Evolutionary conservation across 2,888 invertebrate species (phyloP), one percentile per base, ranked within the genome.

Genomic region (Criorhina ranunculi): DNA sequence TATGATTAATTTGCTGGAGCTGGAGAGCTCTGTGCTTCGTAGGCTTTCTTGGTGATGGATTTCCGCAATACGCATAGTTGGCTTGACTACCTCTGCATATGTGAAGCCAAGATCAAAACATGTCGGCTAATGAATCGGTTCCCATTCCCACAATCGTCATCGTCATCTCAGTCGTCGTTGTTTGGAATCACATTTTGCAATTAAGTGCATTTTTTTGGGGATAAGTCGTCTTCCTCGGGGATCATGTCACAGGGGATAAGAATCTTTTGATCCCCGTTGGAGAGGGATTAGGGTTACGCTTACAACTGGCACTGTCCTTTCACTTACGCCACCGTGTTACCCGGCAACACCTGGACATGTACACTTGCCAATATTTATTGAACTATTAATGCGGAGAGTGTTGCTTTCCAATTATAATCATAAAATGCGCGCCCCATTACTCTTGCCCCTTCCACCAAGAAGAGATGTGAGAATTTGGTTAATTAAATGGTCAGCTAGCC

Each of bases 401-500:
- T 64, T 80, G 80, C 80, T 85, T 85, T 85, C 85, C 80, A 85
- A 85, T 85, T 85, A 85, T 80, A 85, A 80, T 85, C 85, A 85
- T 85, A 66, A 85, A 85, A 85, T 80, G 80, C 62, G 75, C 75
- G 85, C 75, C 53, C 66, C 76, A 76, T 70, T 76, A 76, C 12
- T 4, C n/a, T n/a, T 44, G 7, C 19, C 62, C 49, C 44, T 24
- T 11, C 29, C 11, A 1, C 9, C 12, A 0, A 3, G 81, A 44
- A 12, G 55, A 42, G 66, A 85, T 85, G 85, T 85, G 85, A 80
- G 85, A 85, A 85, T 85, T 85, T 80, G 85, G 80, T 85, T 85
- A 85, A 85, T 85, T 85, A 85, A 85, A 85, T 70, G 85, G 80
- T 85, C 85, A 85, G 76, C 75, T 29, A 51, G 85, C 85, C 85